These are phyloP conservation scores for Temnothorax unifasciatus DNA, from an alignment of 2,888 invertebrate genomes.

Conservation along the genomic window DNA sequence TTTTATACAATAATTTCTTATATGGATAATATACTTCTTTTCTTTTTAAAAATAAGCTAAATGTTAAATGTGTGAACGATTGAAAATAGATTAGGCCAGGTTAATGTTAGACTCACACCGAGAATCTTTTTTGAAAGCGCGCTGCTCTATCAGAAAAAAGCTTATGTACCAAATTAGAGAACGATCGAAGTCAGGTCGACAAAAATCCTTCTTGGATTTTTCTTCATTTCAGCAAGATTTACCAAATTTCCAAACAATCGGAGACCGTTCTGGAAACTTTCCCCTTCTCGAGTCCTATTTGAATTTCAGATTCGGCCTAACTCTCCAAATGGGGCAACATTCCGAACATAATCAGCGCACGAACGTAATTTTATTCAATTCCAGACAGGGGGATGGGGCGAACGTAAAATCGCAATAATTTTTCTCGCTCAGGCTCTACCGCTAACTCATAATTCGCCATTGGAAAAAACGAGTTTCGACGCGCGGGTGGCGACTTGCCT, in stretches of 20 bases:
- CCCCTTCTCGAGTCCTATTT: slow-evolving; percentile 25
- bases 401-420: slow-evolving; percentile 20
- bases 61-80: slow-evolving; percentile 3
- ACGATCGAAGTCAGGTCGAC: not conserved
- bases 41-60: not conserved
- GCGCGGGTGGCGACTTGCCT: not conserved
- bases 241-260: slow-evolving; percentile 39
- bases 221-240: not conserved
- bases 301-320: slow-evolving; percentile 21
- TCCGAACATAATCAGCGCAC: slow-evolving; percentile 32
- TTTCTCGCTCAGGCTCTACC: not conserved
- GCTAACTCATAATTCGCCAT: slow-evolving; percentile 22
- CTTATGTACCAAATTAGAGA: slow-evolving; percentile 24
- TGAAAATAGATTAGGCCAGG: not conserved
- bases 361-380: slow-evolving; percentile 37
- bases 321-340: slow-evolving; percentile 14
- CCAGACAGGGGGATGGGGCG: no score
- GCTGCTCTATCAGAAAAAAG: not conserved
- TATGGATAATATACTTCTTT: not conserved
- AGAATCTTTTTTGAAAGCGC: not conserved
- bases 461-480: slow-evolving; percentile 22
- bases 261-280: slow-evolving; percentile 25
- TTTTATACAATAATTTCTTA: not conserved
- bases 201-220: slow-evolving; percentile 23
- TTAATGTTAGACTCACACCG: not conserved